Conservation (phyloP, 1,140 invertebrate species). For the Neodiprion virginianus region DNA sequence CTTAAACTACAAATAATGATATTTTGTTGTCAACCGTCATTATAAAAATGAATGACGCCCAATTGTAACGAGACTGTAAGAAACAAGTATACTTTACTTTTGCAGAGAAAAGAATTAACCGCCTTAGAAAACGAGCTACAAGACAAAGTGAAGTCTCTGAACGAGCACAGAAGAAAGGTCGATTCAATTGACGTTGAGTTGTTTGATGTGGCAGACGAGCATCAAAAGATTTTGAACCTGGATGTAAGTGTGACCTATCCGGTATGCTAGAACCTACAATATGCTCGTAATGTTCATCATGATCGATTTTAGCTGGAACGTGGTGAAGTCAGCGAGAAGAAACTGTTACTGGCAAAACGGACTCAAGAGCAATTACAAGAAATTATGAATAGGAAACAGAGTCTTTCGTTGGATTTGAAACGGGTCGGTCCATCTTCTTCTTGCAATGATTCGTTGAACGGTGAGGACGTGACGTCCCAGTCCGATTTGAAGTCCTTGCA, state of each 20-base stretch:
- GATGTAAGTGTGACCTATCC: conserved; percentile 42
- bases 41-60: too few relatives aligned
- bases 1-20: too few relatives aligned
- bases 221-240: conserved; percentile 53
- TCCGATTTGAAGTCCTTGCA: conserved; percentile 42
- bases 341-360: conserved; percentile 55
- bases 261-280: conserved; percentile 15
- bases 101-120: conserved; percentile 67
- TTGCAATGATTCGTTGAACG: conserved; percentile 37
- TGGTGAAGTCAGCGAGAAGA: conserved; percentile 55
- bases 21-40: too few relatives aligned
- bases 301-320: conserved; percentile 38
- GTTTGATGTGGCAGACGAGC: conserved; percentile 60
- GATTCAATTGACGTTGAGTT: conserved; percentile 71
- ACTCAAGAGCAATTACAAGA: conserved; percentile 62
- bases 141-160: conserved; percentile 66
- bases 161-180: conserved; percentile 67
- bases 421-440: conserved; percentile 49
- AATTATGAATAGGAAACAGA: conserved; percentile 57
- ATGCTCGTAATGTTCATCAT: conserved; percentile 9
- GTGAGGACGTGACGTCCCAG: conserved; percentile 45
- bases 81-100: conserved; percentile 18
- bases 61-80: background rate
- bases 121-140: conserved; percentile 70
- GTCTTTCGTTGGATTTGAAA: conserved; percentile 54